These are phyloP conservation scores for Lysandra coridon DNA, from an alignment of 2,888 invertebrate genomes.

Conservation along the genomic window DNA sequence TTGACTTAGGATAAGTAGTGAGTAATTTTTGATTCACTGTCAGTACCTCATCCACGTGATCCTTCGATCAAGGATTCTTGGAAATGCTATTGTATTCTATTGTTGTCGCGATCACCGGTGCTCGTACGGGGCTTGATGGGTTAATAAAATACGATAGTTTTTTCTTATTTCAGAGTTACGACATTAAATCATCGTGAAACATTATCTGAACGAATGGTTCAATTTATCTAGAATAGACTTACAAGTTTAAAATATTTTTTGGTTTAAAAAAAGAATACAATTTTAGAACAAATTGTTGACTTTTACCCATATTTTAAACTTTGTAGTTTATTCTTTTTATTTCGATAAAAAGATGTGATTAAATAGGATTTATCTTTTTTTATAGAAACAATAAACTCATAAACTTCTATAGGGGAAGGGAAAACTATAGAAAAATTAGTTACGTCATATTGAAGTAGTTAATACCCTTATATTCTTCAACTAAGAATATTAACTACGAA, in stretches of 20 bases:
- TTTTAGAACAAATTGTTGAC: background rate
- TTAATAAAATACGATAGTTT: background rate
- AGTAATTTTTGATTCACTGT: background rate
- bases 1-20: background rate
- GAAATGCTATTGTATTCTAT: no score
- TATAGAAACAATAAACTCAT: no score
- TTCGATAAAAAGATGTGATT: background rate
- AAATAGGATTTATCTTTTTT: background rate
- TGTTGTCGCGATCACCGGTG: no score
- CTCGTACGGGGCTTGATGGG: no score
- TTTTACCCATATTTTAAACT: background rate
- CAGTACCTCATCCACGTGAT: background rate
- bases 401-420: background rate
- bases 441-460: constrained; percentile 1
- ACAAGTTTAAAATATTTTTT: background rate
- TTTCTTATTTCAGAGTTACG: background rate
- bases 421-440: background rate
- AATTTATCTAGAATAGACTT: background rate
- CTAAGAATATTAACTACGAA: constrained; percentile 35
- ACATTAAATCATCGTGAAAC: background rate
- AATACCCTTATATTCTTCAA: constrained; percentile 13
- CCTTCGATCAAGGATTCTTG: no score
- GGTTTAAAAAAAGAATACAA: background rate
- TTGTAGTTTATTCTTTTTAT: background rate
- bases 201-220: background rate